A percentile compares a stretch with the other conserved stretches of the same genome.
Evolutionary conservation across 1,140 invertebrate genomes (phyloP).

Genomic region (Vanessa atalanta): DNA sequence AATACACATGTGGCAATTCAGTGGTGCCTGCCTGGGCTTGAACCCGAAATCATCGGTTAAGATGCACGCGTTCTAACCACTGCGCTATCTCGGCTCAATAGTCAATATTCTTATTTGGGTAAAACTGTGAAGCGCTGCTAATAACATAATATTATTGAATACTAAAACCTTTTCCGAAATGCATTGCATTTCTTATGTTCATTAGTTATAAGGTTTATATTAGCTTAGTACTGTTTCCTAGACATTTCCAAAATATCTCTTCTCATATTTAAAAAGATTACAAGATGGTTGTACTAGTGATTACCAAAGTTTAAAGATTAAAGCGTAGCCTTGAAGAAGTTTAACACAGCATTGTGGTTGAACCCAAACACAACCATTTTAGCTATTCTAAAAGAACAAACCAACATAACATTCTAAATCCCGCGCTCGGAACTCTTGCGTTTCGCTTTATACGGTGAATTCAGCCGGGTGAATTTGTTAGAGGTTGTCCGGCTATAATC

Average conservation of each 20-base stretch:
- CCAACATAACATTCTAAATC: conserved; percentile 32
- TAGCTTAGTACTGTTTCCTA: too few relatives aligned
- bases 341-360: background rate
- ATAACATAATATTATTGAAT: too few relatives aligned
- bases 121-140: too few relatives aligned
- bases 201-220: too few relatives aligned
- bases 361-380: conserved; percentile 2
- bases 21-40: too few relatives aligned
- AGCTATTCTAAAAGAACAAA: conserved; percentile 18
- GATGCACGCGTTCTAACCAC: too few relatives aligned
- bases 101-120: too few relatives aligned
- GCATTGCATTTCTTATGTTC: too few relatives aligned
- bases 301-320: background rate
- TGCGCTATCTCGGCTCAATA: too few relatives aligned
- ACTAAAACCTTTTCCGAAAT: too few relatives aligned
- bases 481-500: conserved; percentile 37
- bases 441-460: conserved; percentile 34
- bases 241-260: background rate
- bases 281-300: background rate
- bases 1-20: too few relatives aligned
- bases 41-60: too few relatives aligned
- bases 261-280: background rate
- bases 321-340: background rate
- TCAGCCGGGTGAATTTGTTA: conserved; percentile 30
- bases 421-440: conserved; percentile 28